phyloP scores from a whole-genome alignment of 2,888 invertebrate genomes.

The Eupeodes luniger region DNA sequence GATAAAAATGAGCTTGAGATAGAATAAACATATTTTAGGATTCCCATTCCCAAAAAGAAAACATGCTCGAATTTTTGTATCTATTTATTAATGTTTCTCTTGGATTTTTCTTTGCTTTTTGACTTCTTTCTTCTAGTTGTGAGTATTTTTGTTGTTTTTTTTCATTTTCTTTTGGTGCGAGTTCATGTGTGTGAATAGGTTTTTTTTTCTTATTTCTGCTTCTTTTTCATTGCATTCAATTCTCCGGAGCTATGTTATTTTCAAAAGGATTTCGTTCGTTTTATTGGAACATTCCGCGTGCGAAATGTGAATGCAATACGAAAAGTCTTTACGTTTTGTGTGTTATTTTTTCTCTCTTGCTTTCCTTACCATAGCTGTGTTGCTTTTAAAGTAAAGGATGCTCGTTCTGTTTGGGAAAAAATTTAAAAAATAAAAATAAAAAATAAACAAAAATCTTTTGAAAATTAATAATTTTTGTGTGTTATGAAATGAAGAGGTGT shows the following conservation, averaged over 20 bases:
- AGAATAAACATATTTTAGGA: constrained; percentile 1
- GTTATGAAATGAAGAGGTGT: constrained; percentile 48
- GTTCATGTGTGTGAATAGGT: not conserved
- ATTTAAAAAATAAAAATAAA: constrained; percentile 16
- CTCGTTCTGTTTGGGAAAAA: constrained; percentile 17
- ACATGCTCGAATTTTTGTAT: constrained; percentile 8
- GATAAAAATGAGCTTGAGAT: constrained; percentile 15
- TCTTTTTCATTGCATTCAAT: constrained; percentile 20
- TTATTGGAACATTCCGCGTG: constrained; percentile 49
- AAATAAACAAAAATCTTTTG: constrained; percentile 26
- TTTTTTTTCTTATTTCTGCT: not conserved
- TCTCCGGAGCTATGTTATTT: constrained; percentile 5
- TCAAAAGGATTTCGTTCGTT: constrained; percentile 55
- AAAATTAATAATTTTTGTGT: constrained; percentile 69
- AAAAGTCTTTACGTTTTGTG: constrained; percentile 11
- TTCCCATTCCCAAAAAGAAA: constrained; percentile 1
- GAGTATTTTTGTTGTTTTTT: constrained; percentile 7
- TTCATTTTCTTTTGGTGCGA: not conserved
- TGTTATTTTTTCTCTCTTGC: constrained; percentile 1
- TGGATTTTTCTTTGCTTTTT: constrained; percentile 24
- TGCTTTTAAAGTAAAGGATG: not conserved
- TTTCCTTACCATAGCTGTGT: not conserved
- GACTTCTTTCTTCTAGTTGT: constrained; percentile 5
- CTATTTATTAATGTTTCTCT: constrained; percentile 20
- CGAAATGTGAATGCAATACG: constrained; percentile 43